Percentiles rank a stretch among this genome's conserved stretches.
Evolutionary conservation across 2,888 invertebrate species (phyloP).

Genomic region (Ypsolopha sequella): DNA sequence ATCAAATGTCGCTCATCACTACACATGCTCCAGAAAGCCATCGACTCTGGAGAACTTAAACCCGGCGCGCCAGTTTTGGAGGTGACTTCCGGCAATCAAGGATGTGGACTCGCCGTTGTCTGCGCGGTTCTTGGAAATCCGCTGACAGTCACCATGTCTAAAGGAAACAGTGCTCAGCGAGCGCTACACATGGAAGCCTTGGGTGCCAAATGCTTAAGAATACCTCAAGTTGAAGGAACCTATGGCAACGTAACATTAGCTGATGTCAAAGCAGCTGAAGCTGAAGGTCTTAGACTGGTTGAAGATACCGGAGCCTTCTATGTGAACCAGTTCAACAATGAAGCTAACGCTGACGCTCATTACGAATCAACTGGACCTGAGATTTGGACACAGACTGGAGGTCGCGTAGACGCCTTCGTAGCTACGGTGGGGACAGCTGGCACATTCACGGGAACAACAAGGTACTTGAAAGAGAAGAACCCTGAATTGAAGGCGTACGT

Average conservation of each 20-base stretch:
- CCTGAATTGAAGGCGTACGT: conserved; percentile 41
- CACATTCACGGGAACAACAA: conserved; percentile 48
- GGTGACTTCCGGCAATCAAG: conserved; percentile 59
- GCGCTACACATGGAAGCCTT: conserved; percentile 62
- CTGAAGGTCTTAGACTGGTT: conserved; percentile 34
- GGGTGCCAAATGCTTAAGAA: conserved; percentile 48
- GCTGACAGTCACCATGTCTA: conserved; percentile 53
- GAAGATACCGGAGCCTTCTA: conserved; percentile 45
- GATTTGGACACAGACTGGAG: conserved; percentile 58
- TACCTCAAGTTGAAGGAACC: conserved; percentile 56
- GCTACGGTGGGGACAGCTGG: conserved; percentile 57
- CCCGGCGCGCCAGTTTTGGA: conserved; percentile 48
- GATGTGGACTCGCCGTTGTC: conserved; percentile 56
- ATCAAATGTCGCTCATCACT: conserved; percentile 55
- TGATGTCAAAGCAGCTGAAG: conserved; percentile 49
- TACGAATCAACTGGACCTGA: conserved; percentile 57
- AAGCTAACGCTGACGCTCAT: conserved; percentile 40
- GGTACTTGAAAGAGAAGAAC: conserved; percentile 50
- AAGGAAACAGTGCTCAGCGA: conserved; percentile 54
- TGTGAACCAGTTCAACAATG: conserved; percentile 53
- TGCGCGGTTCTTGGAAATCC: conserved; percentile 55
- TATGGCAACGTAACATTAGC: conserved; percentile 55
- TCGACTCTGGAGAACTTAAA: conserved; percentile 33
- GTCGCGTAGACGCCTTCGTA: conserved; percentile 49
- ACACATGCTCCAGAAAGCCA: conserved; percentile 44